A percentile compares a stretch with the other conserved stretches of the same genome.
These are phyloP conservation scores for Burhinus bistriatus DNA, from an alignment of 2,113 vertebrate species.

Conservation along the genomic window DNA sequence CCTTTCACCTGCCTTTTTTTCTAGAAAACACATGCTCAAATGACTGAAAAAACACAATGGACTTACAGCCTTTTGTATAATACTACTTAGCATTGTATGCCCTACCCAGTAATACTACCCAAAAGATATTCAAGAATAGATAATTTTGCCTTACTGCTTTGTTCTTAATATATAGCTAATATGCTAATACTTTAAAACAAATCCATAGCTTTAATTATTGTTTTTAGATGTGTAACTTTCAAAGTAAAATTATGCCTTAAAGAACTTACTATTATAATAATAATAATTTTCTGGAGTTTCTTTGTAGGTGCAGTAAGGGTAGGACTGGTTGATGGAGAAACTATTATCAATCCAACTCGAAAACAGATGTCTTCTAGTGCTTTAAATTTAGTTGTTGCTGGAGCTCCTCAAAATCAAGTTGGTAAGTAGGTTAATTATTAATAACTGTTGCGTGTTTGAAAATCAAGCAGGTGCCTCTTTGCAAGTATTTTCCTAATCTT, in stretches of 20 bases:
- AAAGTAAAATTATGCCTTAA: background rate
- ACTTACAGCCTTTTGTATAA: background rate
- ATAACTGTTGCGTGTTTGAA: background rate
- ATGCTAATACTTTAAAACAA: background rate
- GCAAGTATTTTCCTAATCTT: background rate
- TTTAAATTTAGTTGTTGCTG: conserved; percentile 89
- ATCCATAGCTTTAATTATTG: background rate
- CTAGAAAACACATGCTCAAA: background rate
- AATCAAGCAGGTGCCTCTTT: background rate
- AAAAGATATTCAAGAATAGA: background rate
- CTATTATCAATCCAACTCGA: conserved; percentile 89
- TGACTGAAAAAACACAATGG: background rate
- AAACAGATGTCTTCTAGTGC: conserved; percentile 87
- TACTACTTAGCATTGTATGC: background rate
- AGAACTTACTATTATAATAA: background rate
- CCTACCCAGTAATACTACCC: background rate
- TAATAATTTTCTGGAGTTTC: conserved; percentile 8
- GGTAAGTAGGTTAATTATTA: conserved; percentile 75
- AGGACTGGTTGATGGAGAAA: conserved; percentile 85
- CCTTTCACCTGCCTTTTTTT: background rate
- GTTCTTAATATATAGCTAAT: background rate
- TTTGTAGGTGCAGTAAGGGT: conserved; percentile 90
- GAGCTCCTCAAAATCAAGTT: conserved; percentile 84
- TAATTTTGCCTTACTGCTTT: background rate
- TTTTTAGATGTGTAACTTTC: background rate